Evolutionary conservation across 2,888 invertebrate genomes (phyloP).

Genomic region (Alentia gelatinosa): DNA sequence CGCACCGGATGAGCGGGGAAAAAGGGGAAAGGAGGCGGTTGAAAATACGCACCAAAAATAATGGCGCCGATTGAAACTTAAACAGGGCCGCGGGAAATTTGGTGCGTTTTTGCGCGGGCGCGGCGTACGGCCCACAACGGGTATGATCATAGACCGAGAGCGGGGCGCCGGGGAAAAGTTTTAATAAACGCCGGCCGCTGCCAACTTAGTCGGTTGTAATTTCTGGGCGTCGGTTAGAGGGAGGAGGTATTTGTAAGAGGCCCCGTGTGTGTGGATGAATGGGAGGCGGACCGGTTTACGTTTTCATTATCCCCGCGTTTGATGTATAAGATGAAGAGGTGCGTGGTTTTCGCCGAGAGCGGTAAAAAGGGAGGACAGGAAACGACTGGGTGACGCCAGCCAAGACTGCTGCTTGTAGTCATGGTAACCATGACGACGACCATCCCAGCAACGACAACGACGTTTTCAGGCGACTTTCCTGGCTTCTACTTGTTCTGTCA

Average conservation of each 20-base stretch:
- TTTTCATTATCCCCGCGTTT: slow-evolving; percentile 16
- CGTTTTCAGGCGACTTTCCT: too few relatives aligned
- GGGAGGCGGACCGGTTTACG: neutral
- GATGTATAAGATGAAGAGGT: slow-evolving; percentile 39
- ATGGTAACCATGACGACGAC: neutral
- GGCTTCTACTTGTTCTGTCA: too few relatives aligned
- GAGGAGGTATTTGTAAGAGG: slow-evolving; percentile 1
- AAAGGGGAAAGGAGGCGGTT: too few relatives aligned
- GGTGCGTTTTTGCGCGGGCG: slow-evolving; percentile 7
- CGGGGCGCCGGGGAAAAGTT: neutral
- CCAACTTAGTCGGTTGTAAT: slow-evolving; percentile 6
- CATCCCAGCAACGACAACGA: too few relatives aligned
- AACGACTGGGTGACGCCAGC: neutral
- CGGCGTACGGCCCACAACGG: too few relatives aligned
- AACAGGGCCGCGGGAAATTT: slow-evolving; percentile 9
- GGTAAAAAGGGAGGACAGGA: slow-evolving; percentile 4
- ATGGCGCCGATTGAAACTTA: slow-evolving; percentile 38
- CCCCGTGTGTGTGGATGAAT: neutral
- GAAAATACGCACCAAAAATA: neutral
- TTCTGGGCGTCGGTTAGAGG: slow-evolving; percentile 17
- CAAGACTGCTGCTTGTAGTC: neutral
- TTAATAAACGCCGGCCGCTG: neutral
- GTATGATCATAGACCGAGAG: neutral
- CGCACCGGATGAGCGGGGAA: too few relatives aligned
- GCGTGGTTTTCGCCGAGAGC: slow-evolving; percentile 5